Conservation (phyloP, 2,797 vertebrate genomes). For the Scomberomorus guttatus region DNA sequence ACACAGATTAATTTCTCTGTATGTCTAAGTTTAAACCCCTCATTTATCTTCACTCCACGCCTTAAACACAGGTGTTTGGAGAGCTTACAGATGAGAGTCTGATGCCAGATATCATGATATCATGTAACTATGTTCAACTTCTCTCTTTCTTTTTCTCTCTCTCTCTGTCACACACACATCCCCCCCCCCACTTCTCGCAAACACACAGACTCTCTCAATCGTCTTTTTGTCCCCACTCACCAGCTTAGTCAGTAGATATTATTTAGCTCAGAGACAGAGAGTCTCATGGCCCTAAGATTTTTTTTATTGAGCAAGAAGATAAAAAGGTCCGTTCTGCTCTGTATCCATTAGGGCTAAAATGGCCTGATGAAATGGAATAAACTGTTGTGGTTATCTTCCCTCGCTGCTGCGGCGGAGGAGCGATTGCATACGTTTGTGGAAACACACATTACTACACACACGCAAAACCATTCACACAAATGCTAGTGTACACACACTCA, state of each 20-base stretch:
- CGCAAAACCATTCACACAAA: slow-evolving; percentile 37
- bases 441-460: slow-evolving; percentile 42
- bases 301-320: slow-evolving; percentile 91
- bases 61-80: slow-evolving; percentile 84
- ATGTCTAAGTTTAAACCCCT: slow-evolving; percentile 68
- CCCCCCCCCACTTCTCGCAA: slow-evolving; percentile 56
- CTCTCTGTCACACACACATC: slow-evolving; percentile 21
- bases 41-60: slow-evolving; percentile 75
- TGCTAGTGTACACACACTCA: background rate
- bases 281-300: slow-evolving; percentile 61
- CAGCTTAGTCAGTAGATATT: slow-evolving; percentile 59
- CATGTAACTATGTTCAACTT: slow-evolving; percentile 48
- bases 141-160: slow-evolving; percentile 26
- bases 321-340: slow-evolving; percentile 82
- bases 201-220: slow-evolving; percentile 26
- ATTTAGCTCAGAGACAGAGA: slow-evolving; percentile 60
- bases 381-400: slow-evolving; percentile 75
- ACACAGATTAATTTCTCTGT: slow-evolving; percentile 56
- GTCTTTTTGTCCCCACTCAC: slow-evolving; percentile 27
- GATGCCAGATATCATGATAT: slow-evolving; percentile 74
- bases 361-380: slow-evolving; percentile 83
- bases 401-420: slow-evolving; percentile 52
- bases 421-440: slow-evolving; percentile 13
- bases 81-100: slow-evolving; percentile 60
- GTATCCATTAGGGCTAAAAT: slow-evolving; percentile 91